Conservation (phyloP, 53 echinoderm and acorn worm species). For the Antedon mediterranea region DNA sequence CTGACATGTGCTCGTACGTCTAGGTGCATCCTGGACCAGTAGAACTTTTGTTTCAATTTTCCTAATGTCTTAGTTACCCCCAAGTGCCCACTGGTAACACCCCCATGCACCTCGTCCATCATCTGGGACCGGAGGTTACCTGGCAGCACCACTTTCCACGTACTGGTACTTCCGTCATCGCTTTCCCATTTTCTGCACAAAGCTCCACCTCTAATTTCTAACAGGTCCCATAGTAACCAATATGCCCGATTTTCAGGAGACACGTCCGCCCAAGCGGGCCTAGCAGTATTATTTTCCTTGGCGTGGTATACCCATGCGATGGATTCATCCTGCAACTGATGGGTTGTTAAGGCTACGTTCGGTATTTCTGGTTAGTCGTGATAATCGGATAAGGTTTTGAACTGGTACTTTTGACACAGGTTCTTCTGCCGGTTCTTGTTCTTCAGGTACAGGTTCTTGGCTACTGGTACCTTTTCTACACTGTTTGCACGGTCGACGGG, state of each 20-base stretch:
- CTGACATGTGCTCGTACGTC: constrained; percentile 7
- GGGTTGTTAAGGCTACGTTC: background rate
- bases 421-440: no score
- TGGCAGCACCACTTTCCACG: background rate
- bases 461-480: background rate
- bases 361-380: background rate
- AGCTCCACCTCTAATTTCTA: background rate
- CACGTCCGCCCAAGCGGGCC: background rate
- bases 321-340: background rate
- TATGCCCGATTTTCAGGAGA: background rate
- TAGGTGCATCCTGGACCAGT: constrained; percentile 10
- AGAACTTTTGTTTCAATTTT: constrained; percentile 11
- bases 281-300: background rate
- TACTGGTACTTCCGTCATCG: background rate
- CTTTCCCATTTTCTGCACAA: constrained; percentile 5
- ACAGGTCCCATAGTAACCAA: background rate
- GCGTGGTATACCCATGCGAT: background rate
- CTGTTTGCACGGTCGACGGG: background rate
- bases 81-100: constrained; percentile 8
- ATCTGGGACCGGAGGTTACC: background rate
- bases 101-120: constrained; percentile 9
- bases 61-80: constrained; percentile 16
- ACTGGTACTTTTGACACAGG: no score
- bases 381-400: no score
- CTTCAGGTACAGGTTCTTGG: no score